phyloP scores from a whole-genome alignment of 2,888 invertebrate genomes.

The Scrobipalpa atriplicella region DNA sequence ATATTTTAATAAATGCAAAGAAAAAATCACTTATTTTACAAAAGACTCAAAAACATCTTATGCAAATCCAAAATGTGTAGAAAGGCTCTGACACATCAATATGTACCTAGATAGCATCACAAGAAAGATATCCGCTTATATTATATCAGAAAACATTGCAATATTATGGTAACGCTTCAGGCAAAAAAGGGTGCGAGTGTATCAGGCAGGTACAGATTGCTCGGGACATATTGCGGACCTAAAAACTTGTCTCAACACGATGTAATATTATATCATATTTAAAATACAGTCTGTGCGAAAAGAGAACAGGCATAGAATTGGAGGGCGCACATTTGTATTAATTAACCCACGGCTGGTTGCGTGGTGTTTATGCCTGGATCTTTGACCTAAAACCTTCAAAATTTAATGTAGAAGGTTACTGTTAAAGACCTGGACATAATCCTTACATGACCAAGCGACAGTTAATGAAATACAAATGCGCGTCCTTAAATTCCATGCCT shows the following conservation, averaged over 20 bases:
- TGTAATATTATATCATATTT: neutral
- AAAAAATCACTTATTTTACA: neutral
- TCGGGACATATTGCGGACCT: slow-evolving; percentile 14
- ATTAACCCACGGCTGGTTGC: no score
- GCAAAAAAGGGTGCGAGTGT: slow-evolving; percentile 16
- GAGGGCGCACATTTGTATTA: no score
- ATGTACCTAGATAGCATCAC: slow-evolving; percentile 17
- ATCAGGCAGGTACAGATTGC: slow-evolving; percentile 3
- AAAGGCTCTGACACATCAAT: neutral
- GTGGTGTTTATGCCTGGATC: no score
- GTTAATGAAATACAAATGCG: no score
- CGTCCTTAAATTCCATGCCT: no score
- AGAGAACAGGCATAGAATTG: no score
- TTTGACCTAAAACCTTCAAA: no score
- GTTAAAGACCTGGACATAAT: no score
- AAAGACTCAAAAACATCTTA: neutral
- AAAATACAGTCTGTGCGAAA: no score
- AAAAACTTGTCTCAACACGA: neutral
- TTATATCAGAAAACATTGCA: slow-evolving; percentile 15
- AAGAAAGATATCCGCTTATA: slow-evolving; percentile 20
- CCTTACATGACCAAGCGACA: no score
- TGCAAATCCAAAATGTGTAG: slow-evolving; percentile 1
- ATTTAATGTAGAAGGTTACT: no score
- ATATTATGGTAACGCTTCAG: slow-evolving; percentile 22
- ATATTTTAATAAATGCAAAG: neutral